Base-by-base conservation (phyloP, 2,797 vertebrate genomes). In the Xenopus petersii region DNA sequence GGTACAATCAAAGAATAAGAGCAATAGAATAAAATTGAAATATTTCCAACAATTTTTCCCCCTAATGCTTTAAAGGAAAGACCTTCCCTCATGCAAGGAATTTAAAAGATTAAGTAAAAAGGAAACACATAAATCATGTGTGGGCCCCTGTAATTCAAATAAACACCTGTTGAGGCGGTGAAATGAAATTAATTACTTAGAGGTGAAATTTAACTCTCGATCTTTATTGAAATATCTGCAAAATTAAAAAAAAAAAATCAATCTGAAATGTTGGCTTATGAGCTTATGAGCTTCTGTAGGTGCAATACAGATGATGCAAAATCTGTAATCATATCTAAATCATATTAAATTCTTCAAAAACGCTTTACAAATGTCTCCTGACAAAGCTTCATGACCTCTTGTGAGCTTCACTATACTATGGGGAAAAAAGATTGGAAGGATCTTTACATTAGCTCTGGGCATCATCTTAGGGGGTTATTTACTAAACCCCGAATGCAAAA, bases 71-170 rank as follows among this genome's bases (percentile, higher is more conserved):
- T 51, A 68, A 63, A 67, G 56, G 9, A 26, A 49, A 9, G 3
- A 16, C 21, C 36, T 73, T 48, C 26, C 49, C 16, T 16, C 13
- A 56, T 56, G 26, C n/a, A n/a, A 49, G 11, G 10, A 47, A 54
- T 64, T 13, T 33, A 51, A 26, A n/a, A 54, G 54, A 42, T 16
- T 36, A 64, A 42, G 7, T n/a, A 47, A 64, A 16, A 7, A 42
- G 73, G 60, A 48, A 56, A 69, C 4, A 17, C 21, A n/a, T 56
- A 69, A 75, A 70, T 69, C 74, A 64, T 75, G 74, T 69, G 73
- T 69, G 74, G 62, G 73, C 58, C 68, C n/a, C 36, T 15, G 30
- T 26, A 58, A 47, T 60, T 33, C 26, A 60, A 59, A 24, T 47
- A 70, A 70, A 61, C 68, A 70, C 68, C 56, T 62, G 73, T 59